Conservation (phyloP, 2,797 vertebrate species). For the Ctenochaetus hawaiiensis region DNA sequence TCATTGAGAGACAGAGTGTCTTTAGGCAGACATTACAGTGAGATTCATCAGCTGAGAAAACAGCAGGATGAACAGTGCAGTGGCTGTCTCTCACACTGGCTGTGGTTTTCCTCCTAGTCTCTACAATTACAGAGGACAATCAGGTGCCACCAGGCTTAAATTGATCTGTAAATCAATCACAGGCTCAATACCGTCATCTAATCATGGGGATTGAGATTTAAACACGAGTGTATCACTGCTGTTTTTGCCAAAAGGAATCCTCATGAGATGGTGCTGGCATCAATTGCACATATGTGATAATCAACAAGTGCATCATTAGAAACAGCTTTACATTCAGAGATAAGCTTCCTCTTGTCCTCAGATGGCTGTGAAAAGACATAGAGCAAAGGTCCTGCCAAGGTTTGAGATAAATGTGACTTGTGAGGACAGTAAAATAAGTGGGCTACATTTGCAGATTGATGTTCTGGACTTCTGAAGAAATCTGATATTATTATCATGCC, state of each 20-base stretch:
- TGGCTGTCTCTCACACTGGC: slow-evolving; percentile 6
- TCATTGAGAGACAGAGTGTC: background rate
- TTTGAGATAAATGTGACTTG: background rate
- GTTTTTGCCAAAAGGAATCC: slow-evolving; percentile 9
- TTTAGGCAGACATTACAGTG: slow-evolving; percentile 30
- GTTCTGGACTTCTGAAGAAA: slow-evolving; percentile 3
- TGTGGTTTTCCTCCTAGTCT: slow-evolving; percentile 19
- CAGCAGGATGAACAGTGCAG: slow-evolving; percentile 12
- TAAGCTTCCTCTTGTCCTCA: background rate
- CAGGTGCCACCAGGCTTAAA: slow-evolving; percentile 18
- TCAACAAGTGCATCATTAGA: background rate
- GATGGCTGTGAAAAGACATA: slow-evolving; percentile 4
- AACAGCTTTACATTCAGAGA: background rate
- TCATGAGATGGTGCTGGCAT: background rate
- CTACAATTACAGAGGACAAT: background rate
- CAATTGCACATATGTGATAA: background rate
- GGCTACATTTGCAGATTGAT: background rate
- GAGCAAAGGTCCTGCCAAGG: slow-evolving; percentile 4
- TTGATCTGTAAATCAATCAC: slow-evolving; percentile 20
- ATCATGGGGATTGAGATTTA: slow-evolving; percentile 10
- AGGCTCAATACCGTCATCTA: slow-evolving; percentile 15
- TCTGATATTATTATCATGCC: slow-evolving; percentile 15
- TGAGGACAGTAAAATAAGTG: background rate
- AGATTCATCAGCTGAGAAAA: slow-evolving; percentile 39
- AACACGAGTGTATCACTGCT: slow-evolving; percentile 8